These are phyloP conservation scores for Neogale vison DNA, from an alignment of 2,113 vertebrate genomes.

Conservation along the genomic window DNA sequence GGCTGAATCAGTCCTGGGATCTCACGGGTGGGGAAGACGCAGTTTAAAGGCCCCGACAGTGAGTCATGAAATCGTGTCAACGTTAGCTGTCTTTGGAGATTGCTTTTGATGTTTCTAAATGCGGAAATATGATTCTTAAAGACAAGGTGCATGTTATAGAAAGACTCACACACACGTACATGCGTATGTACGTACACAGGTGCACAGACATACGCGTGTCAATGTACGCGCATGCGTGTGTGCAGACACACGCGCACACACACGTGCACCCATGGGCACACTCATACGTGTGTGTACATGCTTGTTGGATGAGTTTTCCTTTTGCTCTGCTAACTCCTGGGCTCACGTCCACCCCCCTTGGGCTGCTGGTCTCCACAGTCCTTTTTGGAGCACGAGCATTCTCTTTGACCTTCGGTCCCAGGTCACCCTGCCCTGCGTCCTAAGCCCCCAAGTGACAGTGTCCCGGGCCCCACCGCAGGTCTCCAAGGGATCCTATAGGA, in stretches of 20 bases:
- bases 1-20: neutral
- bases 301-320: neutral
- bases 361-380: neutral
- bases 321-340: neutral
- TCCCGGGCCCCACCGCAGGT: neutral
- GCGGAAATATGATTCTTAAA: neutral
- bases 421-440: neutral
- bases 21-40: neutral
- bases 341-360: neutral
- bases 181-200: too few relatives aligned
- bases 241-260: neutral
- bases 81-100: neutral
- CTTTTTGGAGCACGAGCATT: neutral
- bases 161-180: neutral
- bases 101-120: neutral
- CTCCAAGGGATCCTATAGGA: neutral
- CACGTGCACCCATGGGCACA: accelerated
- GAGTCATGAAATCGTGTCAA: neutral
- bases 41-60: neutral
- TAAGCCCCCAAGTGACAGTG: neutral
- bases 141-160: neutral
- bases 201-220: accelerated
- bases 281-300: accelerated
- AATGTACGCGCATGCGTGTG: accelerated
- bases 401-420: neutral